Evolutionary conservation across 2,888 invertebrate genomes (phyloP).

Genomic region (Drosophila meridionalis): DNA sequence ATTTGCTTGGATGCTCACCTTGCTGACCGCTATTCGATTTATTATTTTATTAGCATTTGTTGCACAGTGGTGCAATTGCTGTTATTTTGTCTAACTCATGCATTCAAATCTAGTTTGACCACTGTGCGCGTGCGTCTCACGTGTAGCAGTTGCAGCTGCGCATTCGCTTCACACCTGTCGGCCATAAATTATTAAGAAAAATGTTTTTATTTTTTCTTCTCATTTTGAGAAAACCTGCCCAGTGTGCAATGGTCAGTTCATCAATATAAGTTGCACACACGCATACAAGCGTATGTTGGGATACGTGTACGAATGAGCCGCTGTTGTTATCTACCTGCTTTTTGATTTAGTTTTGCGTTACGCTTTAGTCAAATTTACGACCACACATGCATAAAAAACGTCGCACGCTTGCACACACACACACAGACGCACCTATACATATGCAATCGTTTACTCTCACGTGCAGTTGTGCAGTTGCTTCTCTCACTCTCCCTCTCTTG

Average conservation of each 20-base stretch:
- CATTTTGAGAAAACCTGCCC: constrained; percentile 38
- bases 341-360: constrained; percentile 73
- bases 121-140: constrained; percentile 62
- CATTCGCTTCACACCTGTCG: constrained; percentile 75
- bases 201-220: constrained; percentile 6
- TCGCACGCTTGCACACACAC: constrained; percentile 29
- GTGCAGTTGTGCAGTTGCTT: constrained; percentile 52
- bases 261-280: constrained; percentile 46
- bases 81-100: constrained; percentile 4
- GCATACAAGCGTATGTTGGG: constrained; percentile 17
- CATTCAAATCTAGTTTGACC: constrained; percentile 24
- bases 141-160: constrained; percentile 60
- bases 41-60: constrained; percentile 76
- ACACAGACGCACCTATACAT: constrained; percentile 11
- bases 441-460: constrained; percentile 45
- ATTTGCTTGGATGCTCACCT: constrained; percentile 72
- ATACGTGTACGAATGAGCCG: constrained; percentile 52
- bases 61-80: constrained; percentile 56
- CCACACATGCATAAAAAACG: constrained; percentile 45
- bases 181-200: constrained; percentile 62
- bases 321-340: constrained; percentile 63
- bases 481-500: constrained; percentile 11
- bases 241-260: constrained; percentile 63
- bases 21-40: constrained; percentile 72
- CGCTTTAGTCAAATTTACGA: constrained; percentile 77